Evolutionary conservation across 2,888 invertebrate species (phyloP).

Genomic region (Chorisops tibialis): DNA sequence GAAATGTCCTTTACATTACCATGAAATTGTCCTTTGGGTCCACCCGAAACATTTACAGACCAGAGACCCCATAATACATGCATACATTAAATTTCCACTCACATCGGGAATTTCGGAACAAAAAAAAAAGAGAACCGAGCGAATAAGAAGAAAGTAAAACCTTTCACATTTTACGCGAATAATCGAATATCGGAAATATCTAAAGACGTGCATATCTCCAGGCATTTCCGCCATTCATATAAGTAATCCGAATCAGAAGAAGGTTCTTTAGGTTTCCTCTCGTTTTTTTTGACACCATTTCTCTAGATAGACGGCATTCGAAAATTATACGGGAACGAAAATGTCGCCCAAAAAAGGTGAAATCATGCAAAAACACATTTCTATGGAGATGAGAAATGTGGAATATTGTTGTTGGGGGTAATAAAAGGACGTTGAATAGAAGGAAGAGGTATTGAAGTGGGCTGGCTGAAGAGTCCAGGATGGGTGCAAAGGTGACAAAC

Average conservation of each 20-base stretch:
- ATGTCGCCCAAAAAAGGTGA: constrained; percentile 18
- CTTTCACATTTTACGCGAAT: constrained; percentile 2
- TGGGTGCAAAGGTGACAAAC: not conserved
- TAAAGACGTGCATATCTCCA: constrained; percentile 2
- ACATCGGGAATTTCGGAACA: not conserved
- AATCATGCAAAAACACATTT: constrained; percentile 23
- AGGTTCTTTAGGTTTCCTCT: constrained; percentile 2
- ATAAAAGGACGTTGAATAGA: not conserved
- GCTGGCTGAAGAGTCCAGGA: not conserved
- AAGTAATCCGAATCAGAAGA: constrained; percentile 15
- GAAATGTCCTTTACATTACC: constrained; percentile 14
- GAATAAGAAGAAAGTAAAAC: not conserved
- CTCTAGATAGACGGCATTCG: not conserved
- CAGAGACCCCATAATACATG: not conserved
- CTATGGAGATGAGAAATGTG: constrained; percentile 16
- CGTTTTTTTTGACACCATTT: not conserved
- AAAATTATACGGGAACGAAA: constrained; percentile 4
- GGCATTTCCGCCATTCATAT: constrained; percentile 21
- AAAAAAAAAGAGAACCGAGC: not conserved
- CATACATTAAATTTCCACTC: not conserved
- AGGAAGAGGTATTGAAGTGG: not conserved
- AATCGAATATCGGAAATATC: constrained; percentile 16
- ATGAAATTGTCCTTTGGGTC: constrained; percentile 10
- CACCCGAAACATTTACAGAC: not conserved
- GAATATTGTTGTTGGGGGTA: constrained; percentile 1